Conservation (phyloP, 2,113 vertebrate species). For the Theristicus caerulescens region DNA sequence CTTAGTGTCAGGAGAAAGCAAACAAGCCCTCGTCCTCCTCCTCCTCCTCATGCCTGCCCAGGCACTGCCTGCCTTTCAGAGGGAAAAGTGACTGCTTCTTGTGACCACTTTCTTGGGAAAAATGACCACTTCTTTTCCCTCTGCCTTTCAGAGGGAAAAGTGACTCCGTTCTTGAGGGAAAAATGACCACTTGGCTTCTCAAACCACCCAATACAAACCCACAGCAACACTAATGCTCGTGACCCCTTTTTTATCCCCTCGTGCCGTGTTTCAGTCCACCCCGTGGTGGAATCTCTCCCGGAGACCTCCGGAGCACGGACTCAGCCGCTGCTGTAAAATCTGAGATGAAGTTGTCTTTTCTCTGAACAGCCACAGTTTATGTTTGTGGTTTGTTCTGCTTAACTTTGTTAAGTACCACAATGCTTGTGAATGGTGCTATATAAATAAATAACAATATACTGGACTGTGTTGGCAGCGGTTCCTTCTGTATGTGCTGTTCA, state of each 20-base stretch:
- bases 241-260: not conserved
- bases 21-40: not conserved
- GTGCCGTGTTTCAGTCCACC: rapidly evolving
- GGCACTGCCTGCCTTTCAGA: not conserved
- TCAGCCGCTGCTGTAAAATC: not conserved
- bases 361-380: not conserved
- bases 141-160: not conserved
- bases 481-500: not conserved
- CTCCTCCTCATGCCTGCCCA: not conserved
- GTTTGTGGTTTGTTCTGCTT: constrained; percentile 9
- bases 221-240: rapidly evolving
- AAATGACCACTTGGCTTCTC: not conserved
- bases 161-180: too few species aligned
- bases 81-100: not conserved
- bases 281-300: not conserved
- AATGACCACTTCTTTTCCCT: not conserved
- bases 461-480: not conserved
- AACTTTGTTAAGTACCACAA: not conserved
- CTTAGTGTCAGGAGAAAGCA: not conserved
- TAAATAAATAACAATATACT: not conserved
- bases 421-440: not conserved
- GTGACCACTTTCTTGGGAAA: not conserved
- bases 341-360: not conserved
- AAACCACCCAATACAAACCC: not conserved
- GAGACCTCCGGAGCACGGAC: not conserved